Conservation (phyloP, 2,113 vertebrate species). For the Rattus rattus region DNA sequence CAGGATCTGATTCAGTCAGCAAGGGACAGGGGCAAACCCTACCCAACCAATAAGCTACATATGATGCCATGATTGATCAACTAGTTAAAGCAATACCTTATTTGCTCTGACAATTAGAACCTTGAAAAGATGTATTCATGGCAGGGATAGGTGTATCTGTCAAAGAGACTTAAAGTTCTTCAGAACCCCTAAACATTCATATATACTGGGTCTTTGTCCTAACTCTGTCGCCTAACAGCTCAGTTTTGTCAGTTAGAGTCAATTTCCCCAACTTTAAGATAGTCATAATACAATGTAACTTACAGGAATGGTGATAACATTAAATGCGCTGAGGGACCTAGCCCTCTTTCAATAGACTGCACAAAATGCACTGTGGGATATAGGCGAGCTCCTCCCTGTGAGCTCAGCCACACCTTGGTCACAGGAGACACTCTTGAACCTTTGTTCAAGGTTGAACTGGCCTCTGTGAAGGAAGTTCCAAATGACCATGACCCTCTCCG, state of each 20-base stretch:
- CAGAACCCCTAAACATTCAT: not conserved
- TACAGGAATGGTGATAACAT: not conserved
- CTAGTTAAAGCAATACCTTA: not conserved
- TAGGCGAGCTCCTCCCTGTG: not conserved
- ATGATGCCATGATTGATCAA: not conserved
- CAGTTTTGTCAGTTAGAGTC: not conserved
- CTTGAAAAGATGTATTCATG: not conserved
- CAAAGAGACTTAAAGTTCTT: not conserved
- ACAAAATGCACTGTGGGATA: not conserved
- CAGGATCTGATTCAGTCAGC: not conserved
- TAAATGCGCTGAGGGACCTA: not conserved
- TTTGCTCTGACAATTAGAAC: not conserved
- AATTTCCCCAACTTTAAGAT: conserved; percentile 23
- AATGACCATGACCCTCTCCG: not conserved
- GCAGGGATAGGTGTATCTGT: not conserved
- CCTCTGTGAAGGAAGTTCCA: not conserved
- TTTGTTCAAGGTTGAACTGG: not conserved
- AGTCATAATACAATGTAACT: conserved; percentile 29
- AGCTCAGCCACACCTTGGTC: not conserved
- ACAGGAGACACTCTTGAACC: not conserved
- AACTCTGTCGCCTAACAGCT: not conserved
- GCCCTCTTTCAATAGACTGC: not conserved
- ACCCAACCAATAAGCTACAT: not conserved
- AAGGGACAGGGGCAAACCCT: not conserved
- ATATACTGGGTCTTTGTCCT: not conserved